Base-by-base conservation (phyloP, 2,888 invertebrate genomes). In the Xylota segnis region DNA sequence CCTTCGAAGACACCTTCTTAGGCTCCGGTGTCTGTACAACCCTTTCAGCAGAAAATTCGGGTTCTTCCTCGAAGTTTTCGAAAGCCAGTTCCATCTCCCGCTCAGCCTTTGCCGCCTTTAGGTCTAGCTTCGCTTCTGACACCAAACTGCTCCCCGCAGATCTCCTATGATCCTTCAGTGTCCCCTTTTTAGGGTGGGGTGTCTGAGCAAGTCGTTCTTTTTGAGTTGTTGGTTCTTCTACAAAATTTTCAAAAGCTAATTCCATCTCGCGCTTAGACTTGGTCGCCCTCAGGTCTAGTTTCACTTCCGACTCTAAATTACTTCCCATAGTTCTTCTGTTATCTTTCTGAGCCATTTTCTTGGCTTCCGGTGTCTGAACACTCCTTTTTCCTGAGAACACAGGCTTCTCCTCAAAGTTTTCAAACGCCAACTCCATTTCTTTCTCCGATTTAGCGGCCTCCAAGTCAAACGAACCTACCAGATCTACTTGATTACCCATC, bases 21-120 rank as follows among this genome's bases (percentile, higher is more conserved):
- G 29, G 14, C 7, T 68, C 68, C 12, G 86, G 86, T 7, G 86
- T 87, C 18, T 58, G 37, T 0, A 23, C 56, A 5, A 9, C 7
- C n/a, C 59, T 56, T 10, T 61, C 29, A 3, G 18, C 9, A 0
- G 34, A 9, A 6, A 56, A 14, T 12, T 56, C 52, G 9, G 84
- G 84, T 7, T 81, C 45, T n/a, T 86, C 84, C 23, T 75, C 23
- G 32, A 84, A 84, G 16, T 84, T 71, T n/a, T 71, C 59, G n/a
- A 86, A 81, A 5, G 72, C 84, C 23, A 54, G 4, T 29, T 84
- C 79, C 32, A 71, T 54, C 29, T 84, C 84, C 0, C 45, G 16
- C 10, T 66, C 6, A 5, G 50, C 56, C 16, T 81, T 81, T 0
- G 43, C 79, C 7, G 63, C 59, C 34, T 84, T 10, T 0, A 84